These are phyloP conservation scores for Semaprochilodus insignis DNA, from an alignment of 2,797 vertebrate genomes.

Conservation along the genomic window DNA sequence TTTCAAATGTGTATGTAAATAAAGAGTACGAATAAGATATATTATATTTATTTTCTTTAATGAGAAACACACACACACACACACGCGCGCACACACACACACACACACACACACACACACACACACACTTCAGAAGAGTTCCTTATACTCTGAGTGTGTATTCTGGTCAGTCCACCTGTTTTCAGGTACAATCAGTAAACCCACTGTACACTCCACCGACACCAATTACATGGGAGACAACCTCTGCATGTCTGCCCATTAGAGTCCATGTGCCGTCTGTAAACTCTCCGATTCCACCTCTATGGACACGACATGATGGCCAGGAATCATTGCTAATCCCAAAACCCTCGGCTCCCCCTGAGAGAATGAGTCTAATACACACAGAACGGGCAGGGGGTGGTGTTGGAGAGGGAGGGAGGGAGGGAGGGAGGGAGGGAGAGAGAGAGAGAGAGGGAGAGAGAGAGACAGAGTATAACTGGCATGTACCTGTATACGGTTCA, in stretches of 20 bases:
- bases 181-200: not conserved
- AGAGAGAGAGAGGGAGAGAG: not conserved
- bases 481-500: not conserved
- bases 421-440: not conserved
- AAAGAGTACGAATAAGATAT: too few relatives aligned
- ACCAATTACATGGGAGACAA: conserved; percentile 7
- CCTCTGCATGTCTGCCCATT: not conserved
- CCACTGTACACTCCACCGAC: not conserved
- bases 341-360: conserved; percentile 90
- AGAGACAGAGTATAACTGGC: not conserved
- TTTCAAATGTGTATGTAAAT: too few relatives aligned
- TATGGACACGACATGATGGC: conserved; percentile 93
- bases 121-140: not conserved
- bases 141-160: not conserved
- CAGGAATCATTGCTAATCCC: conserved; percentile 93
- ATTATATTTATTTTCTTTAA: too few relatives aligned
- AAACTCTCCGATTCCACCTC: conserved; percentile 88
- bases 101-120: not conserved
- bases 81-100: not conserved
- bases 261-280: conserved; percentile 78
- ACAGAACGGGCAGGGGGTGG: too few relatives aligned
- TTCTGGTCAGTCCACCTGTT: not conserved
- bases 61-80: too few relatives aligned
- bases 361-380: conserved; percentile 84
- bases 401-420: too few relatives aligned